Base-by-base conservation (phyloP, 2,797 vertebrate species). In the Monodelphis domestica region DNA sequence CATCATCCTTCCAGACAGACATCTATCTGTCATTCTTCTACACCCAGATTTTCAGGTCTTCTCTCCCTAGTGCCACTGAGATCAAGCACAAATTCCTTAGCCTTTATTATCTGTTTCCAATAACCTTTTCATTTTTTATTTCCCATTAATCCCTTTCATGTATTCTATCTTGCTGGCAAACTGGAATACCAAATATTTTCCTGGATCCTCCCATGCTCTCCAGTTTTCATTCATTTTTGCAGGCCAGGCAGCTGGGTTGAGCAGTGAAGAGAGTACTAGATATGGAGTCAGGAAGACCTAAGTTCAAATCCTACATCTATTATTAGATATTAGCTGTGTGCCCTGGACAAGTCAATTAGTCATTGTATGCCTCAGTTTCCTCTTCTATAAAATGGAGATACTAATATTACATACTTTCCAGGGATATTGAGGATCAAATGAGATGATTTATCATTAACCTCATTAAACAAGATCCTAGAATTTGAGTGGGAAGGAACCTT, bases 321-420 rank as follows among this genome's bases (percentile, higher is more conserved):
- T n/a, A n/a, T n/a, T n/a, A 78, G 10, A 45, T 21, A 56, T 4
- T 55, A 54, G 54, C 51, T 89, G 14, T 91, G 4, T 93, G 88
- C 91, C n/a, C n/a, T 91, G 52, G 93, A 45, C 1, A 90, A 89
- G 7, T 89, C 70, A 57, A n/a, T 38, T 91, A 87, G 88, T 29
- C 30, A 57, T 89, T 30, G 57, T 28, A 45, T 55, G 33, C 33
- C 54, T 78, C 45, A 4, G 9, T 53, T 89, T 59, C 33, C 21
- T 94, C 55, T 52, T 53, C 55, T 93, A 53, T 94, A 38, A 92
- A 87, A 26, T 0, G 56, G 87, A 56, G 59, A 96, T 87, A 93
- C 30, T 53, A 94, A 91, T 78, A 45, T 1, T 21, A 78, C 63
- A 63, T 70, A 7, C n/a, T 5, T 78, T 7, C n/a, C 17, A 78